phyloP scores from a whole-genome alignment of 2,113 vertebrate genomes.

The Rhadina sibilatrix region DNA sequence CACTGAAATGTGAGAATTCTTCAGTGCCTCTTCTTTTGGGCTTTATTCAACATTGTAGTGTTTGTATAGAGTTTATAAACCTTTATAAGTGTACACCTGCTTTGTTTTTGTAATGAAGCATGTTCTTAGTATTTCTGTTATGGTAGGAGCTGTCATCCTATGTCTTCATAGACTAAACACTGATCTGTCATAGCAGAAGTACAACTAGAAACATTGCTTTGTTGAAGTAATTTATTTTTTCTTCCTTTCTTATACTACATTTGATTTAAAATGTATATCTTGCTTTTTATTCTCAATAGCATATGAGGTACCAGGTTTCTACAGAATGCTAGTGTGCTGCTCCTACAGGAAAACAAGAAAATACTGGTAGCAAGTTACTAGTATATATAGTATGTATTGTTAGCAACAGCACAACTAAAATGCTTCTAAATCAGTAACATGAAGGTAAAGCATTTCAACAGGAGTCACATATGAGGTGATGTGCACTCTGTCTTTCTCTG shows the following conservation, averaged over 20 bases:
- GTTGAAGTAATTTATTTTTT: not conserved
- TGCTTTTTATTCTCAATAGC: not conserved
- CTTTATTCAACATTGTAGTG: not conserved
- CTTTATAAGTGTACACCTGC: not conserved
- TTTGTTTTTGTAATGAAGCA: not conserved
- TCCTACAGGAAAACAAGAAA: not conserved
- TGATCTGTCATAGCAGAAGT: not conserved
- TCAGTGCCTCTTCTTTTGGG: not conserved
- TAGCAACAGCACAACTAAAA: not conserved
- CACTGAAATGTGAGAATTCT: not conserved
- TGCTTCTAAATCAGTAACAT: not conserved
- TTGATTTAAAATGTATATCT: not conserved
- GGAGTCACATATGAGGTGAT: not conserved
- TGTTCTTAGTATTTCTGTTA: not conserved
- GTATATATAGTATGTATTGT: not conserved
- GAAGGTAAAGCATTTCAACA: not conserved
- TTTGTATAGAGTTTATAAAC: not conserved
- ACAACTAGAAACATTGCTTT: not conserved
- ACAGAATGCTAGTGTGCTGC: not conserved
- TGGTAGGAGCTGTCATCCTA: not conserved
- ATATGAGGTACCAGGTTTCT: not conserved
- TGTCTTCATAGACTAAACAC: not conserved
- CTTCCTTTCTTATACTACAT: not conserved
- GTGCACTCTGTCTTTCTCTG: not conserved
- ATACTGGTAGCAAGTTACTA: not conserved